These are phyloP conservation scores for Burhinus oedicnemus DNA, from an alignment of 2,113 vertebrate genomes.

Conservation along the genomic window DNA sequence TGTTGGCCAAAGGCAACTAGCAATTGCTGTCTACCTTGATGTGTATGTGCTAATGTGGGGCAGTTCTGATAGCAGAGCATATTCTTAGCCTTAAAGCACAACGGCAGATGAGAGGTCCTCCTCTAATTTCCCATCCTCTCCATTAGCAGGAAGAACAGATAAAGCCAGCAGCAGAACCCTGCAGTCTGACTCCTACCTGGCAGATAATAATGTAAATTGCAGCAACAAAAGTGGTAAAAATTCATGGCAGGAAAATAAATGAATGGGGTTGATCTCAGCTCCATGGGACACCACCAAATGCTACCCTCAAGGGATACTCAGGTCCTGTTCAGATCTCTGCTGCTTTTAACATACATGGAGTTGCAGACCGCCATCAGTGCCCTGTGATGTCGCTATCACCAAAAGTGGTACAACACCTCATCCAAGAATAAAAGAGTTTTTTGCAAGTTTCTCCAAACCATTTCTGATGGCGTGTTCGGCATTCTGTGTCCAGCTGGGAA, in stretches of 20 bases:
- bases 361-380: not conserved
- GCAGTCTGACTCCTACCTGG: not conserved
- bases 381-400: not conserved
- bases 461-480: not conserved
- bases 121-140: not conserved
- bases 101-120: slow-evolving; percentile 1
- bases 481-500: not conserved
- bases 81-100: not conserved
- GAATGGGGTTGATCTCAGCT: not conserved
- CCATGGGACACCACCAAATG: not conserved
- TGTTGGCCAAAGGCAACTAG: slow-evolving; percentile 46
- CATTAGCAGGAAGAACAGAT: not conserved
- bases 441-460: not conserved
- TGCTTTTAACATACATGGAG: not conserved
- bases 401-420: not conserved
- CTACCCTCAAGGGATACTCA: not conserved
- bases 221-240: not conserved
- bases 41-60: not conserved
- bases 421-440: not conserved
- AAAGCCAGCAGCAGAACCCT: not conserved
- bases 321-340: not conserved
- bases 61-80: not conserved
- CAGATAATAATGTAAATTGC: slow-evolving; percentile 5
- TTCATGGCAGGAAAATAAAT: not conserved
- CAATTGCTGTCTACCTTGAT: slow-evolving; percentile 40